Conservation (phyloP, 2,888 invertebrate species). For the Trachelus tabidus region DNA sequence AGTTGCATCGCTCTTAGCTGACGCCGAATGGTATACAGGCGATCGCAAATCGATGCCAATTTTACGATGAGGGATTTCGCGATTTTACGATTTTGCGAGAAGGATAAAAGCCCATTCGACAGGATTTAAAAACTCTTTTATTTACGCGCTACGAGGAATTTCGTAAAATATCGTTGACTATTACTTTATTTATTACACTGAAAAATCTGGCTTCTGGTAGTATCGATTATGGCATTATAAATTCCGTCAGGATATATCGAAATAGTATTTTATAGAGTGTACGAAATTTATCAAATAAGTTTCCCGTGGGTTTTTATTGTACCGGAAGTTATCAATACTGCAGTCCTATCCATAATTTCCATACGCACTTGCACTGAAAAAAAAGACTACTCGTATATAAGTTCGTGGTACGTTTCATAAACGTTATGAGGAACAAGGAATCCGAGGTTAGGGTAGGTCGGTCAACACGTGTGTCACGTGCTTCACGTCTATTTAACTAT, state of each 20-base stretch:
- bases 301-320: background rate
- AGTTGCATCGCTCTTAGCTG: background rate
- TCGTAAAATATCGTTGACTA: background rate
- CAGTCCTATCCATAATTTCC: background rate
- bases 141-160: background rate
- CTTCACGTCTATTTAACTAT: background rate
- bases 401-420: background rate
- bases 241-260: background rate
- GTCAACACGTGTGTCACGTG: background rate
- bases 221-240: background rate
- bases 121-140: background rate
- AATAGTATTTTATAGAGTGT: background rate
- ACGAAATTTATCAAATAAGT: background rate
- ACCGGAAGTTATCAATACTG: background rate
- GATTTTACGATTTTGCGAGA: background rate
- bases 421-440: background rate
- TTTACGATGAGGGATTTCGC: background rate
- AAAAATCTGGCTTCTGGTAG: background rate
- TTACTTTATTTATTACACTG: background rate
- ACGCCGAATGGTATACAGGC: background rate
- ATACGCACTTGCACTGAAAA: background rate
- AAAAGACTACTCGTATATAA: background rate
- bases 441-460: background rate
- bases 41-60: background rate
- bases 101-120: background rate